Evolutionary conservation across 2,113 vertebrate species (phyloP).

Genomic region (Ondatra zibethicus): DNA sequence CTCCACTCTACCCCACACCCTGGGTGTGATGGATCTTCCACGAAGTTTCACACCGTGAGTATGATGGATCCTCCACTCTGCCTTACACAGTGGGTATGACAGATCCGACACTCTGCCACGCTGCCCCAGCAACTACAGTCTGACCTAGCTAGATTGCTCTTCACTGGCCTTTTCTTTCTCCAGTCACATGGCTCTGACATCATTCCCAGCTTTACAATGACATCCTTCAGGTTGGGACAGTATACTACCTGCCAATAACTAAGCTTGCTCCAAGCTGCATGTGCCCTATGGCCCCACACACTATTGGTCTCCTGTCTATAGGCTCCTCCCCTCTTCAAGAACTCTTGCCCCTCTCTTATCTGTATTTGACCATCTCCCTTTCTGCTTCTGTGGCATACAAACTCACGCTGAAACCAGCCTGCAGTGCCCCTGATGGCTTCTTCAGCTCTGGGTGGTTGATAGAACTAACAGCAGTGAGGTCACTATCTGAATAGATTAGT

Average conservation of each 20-base stretch:
- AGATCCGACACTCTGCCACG: no score
- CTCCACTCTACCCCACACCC: accelerated
- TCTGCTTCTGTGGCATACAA: not conserved
- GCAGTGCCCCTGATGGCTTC: not conserved
- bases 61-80: no score
- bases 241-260: not conserved
- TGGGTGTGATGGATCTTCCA: no score
- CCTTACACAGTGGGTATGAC: no score
- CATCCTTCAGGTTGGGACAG: not conserved
- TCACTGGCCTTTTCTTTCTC: not conserved
- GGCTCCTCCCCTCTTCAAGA: not conserved
- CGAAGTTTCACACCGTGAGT: no score
- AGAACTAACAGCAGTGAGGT: not conserved
- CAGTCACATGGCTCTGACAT: not conserved
- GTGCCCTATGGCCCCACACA: not conserved
- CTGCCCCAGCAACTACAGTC: no score
- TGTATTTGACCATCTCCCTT: not conserved
- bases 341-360: not conserved
- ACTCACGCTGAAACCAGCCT: not conserved
- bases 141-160: not conserved
- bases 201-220: not conserved
- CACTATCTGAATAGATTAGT: not conserved
- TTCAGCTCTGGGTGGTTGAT: not conserved
- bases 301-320: not conserved
- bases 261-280: not conserved